Evolutionary conservation across 2,113 vertebrate genomes (phyloP), one percentile per base, ranked within the genome.

Genomic region (Elachura formosa): DNA sequence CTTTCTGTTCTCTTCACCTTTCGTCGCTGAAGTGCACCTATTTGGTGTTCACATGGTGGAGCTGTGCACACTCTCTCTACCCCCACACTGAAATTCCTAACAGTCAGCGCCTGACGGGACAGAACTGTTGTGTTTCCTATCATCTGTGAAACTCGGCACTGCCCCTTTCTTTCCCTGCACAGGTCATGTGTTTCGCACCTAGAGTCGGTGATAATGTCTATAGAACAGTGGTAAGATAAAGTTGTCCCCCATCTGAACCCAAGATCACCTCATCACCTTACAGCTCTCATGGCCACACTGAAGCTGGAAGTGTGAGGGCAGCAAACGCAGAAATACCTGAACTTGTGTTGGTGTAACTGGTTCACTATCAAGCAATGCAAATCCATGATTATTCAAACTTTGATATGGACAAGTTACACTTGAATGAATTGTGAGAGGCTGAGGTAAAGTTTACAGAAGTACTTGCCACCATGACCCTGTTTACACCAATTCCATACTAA

Each of bases 81-180:
- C 16, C 11, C 21, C 12, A 9, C 10, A 0, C 12, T 16, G 33
- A 26, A 25, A 52, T n/a, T 33, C 3, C 0, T 4, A 82, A 45
- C 64, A 36, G 4, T 33, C 17, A 2, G 38, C 25, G 16, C 61
- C 5, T 28, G 23, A 20, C 14, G 3, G 71, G 36, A 49, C 52
- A 61, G 69, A 63, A 38, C 11, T 40, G 24, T 74, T 7, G 0
- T 10, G 12, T 48, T 67, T 48, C 22, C 34, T 41, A 19, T 5
- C 10, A 7, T 28, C 24, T 84, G 49, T 43, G 62, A 68, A 79
- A 41, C 29, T 52, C 6, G 0, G 11, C 14, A 7, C 10, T 48
- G 15, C 5, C 25, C 34, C 34, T 11, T 73, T 63, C 71, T 69
- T 2, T 36, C 49, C 5, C 14, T 52, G 9, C 23, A 28, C 7